Evolutionary conservation across 2,888 invertebrate genomes (phyloP), one percentile per base, ranked within the genome.

Genomic region (Chaitophorus viminalis): DNA sequence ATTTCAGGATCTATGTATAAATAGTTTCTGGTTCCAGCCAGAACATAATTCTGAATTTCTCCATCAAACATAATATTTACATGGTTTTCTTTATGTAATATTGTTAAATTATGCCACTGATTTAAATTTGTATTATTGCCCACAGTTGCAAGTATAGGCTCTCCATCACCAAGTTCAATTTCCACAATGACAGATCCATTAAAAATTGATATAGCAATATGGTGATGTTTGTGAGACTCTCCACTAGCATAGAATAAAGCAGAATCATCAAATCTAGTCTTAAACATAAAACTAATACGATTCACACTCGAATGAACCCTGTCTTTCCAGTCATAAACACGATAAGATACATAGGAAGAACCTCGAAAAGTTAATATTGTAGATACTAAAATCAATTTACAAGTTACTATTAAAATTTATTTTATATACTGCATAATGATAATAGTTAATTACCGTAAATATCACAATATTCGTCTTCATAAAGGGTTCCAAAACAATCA

Each of bases 1-100:
- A 98, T 96, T 92, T 97, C 97, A 65, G 98, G 98, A 92, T 98
- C 98, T 89, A 98, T 96, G 90, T 97, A 96, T 89, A 98, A 93
- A 91, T 95, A 94, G 84, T 93, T 92, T 89, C 93, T 93, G 91
- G 94, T 93, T 21, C 95, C 95, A 21, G 89, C 89, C n/a, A 90
- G 89, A 65, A 88, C 95, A 84, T 96, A 93, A 0, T 93, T 92
- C 90, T 94, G 94, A 60, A 92, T 93, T 90, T 95, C 94, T 81
- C 94, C 93, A 92, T 98, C 97, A 72, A 98, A 92, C 89, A 95
- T 94, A 29, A 98, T 93, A 90, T 94, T 93, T 0, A 98, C 94
- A 29, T 93, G 93, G 90, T 94, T 94, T 88, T 95, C 94, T 90
- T 95, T 94, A 91, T 98, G 95, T 89, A 94, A 94, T 88, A 98